Base-by-base conservation (phyloP, 2,888 invertebrate species). In the Charanyca ferruginea region DNA sequence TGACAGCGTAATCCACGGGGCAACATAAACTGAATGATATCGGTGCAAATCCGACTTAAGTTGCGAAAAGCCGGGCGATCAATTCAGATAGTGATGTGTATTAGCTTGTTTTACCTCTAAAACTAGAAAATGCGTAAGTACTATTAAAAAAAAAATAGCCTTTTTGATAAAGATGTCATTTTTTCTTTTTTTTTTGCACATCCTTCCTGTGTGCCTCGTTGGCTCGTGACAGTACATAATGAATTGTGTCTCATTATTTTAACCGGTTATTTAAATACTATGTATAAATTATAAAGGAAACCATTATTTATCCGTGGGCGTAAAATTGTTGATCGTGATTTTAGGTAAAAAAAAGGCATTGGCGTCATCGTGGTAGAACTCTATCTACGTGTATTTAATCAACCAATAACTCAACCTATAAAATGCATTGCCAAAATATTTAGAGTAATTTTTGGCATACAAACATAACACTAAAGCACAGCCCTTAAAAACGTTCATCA, bases 1-100 rank as follows among this genome's bases (percentile, higher is more conserved):
- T 93, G 94, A 93, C 94, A 92, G 86, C 88, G 85, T 94, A 94
- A 94, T 94, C 94, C 93, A 81, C 83, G 83, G 84, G 85, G 73
- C 47, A 83, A 90, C 90, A 91, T 94, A 94, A 94, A 93, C 87
- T 86, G 90, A 85, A 85, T 88, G 90, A 90, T 93, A 93, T 93
- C 91, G 89, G 79, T 80, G 90, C 90, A 92, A 93, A 94, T 93
- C 93, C 93, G 81, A 89, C 90, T 87, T 90, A 85, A 89, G 89
- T 89, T 89, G 88, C 83, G 89, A 87, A 90, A 90, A 91, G 89
- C 88, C 88, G 75, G 78, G 83, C 74, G 73, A 80, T 74, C 75
- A 73, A 71, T 76, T 71, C 32, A 2, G 53, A 47, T 75, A 75
- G 74, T 73, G 74, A 66, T 73, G 79, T 72, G 65, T 52, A 57